These are phyloP conservation scores for Gryon sp. DNA, from an alignment of 1,140 invertebrate genomes.

Conservation along the genomic window DNA sequence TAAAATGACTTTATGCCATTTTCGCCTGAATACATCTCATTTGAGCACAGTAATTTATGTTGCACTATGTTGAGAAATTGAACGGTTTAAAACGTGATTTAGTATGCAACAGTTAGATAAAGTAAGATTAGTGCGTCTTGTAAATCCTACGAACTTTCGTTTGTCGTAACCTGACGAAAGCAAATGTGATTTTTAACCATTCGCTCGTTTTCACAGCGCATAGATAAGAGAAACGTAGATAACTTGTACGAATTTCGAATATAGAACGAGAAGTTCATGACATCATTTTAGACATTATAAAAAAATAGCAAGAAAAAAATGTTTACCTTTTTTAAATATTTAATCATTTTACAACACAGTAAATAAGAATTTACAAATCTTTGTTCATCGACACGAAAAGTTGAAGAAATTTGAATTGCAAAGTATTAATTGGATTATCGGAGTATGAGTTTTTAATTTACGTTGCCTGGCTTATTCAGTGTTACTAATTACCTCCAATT, in stretches of 20 bases:
- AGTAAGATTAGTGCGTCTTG: slow-evolving; percentile 2
- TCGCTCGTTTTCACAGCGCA: background rate
- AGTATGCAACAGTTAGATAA: background rate
- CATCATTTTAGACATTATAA: background rate
- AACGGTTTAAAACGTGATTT: background rate
- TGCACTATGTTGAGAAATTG: background rate
- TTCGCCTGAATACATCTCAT: no score
- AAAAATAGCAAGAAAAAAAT: background rate
- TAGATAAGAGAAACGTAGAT: background rate
- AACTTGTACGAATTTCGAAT: background rate
- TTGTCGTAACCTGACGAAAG: background rate
- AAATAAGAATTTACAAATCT: background rate
- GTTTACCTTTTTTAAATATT: background rate
- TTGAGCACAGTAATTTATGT: background rate
- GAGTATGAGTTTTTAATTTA: slow-evolving; percentile 20
- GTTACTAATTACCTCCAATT: slow-evolving; percentile 33
- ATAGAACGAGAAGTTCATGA: background rate
- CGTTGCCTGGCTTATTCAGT: slow-evolving; percentile 9
- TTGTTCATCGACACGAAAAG: background rate
- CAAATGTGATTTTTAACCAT: slow-evolving; percentile 7
- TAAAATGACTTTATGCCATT: no score
- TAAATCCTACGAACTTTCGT: background rate
- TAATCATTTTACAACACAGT: no score
- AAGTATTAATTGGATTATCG: slow-evolving; percentile 37
- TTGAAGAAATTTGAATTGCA: background rate